Evolutionary conservation across 2,888 invertebrate genomes (phyloP), one percentile per base, ranked within the genome.

Genomic region (Achlya flavicornis): DNA sequence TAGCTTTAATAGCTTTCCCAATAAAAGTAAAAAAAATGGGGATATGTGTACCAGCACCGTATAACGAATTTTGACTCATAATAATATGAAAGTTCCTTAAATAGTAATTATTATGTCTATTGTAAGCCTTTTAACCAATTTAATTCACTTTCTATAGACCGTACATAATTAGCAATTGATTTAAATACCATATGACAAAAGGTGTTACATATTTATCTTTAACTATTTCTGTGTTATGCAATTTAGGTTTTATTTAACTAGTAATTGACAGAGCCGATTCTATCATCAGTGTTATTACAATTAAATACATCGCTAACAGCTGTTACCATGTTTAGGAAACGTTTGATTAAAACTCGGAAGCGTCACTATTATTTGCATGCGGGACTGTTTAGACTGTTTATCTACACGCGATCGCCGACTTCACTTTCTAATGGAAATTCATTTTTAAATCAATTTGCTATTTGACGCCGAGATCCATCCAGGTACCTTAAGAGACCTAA

Each of bases 321-420:
- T 74, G 73, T 71, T 67, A 73, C 26, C 66, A 66, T 58, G 66
- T 74, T 74, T 72, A 71, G 77, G 26, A 61, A 69, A 69, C 79
- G 72, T 79, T 77, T 76, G 74, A 76, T 75, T 48, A 77, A 41
- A 77, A 77, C 78, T 84, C 85, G 85, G 85, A 86, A 84, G 84
- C 83, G 70, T 66, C 66, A 69, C 65, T 71, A 78, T 80, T 78
- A 79, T 71, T 70, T 65, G 67, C 72, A 63, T 71, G 70, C 61
- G 7, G 14, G 46, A 67, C 71, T 68, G 62, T 79, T 84, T 83
- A 84, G 46, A 67, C 71, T 68, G 62, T 79, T 84, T 83, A 84
- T 77, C 75, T 67, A 75, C 85, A 85, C 80, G 85, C 85, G 69
- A 81, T 77, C 68, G 64, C 61, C 62, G 53, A 76, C 69, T 67